Conservation (phyloP, 2,113 vertebrate genomes). For the Paratilapia polleni region DNA sequence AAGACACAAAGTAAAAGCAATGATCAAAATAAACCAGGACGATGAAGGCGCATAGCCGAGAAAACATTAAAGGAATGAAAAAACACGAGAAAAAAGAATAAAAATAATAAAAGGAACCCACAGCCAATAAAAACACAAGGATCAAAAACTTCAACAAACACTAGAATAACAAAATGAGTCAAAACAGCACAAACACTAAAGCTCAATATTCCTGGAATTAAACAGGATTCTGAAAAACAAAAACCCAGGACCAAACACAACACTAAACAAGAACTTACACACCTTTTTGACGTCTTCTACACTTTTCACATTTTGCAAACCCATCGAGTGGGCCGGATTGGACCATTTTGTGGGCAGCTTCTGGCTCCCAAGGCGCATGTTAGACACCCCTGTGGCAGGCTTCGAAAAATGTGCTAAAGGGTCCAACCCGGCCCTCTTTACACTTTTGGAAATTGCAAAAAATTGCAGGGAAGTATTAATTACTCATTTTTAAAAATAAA, state of each 20-base stretch:
- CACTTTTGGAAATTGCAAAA: not conserved
- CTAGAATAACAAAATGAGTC: not conserved
- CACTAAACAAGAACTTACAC: no score
- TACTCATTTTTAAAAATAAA: no score
- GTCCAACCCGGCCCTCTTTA: not conserved
- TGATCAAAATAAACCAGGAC: not conserved
- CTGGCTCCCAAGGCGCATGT: not conserved
- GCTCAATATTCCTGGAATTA: no score
- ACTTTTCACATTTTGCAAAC: not conserved
- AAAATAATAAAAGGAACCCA: not conserved
- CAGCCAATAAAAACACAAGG: rapidly evolving
- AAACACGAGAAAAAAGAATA: not conserved
- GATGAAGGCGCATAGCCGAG: not conserved
- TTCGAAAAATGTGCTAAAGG: not conserved
- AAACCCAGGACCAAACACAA: no score
- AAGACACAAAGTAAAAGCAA: not conserved
- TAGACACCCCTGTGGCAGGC: not conserved
- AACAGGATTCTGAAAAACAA: not conserved
- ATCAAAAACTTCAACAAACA: not conserved
- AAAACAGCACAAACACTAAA: not conserved
- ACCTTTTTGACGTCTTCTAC: no score
- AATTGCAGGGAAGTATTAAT: no score
- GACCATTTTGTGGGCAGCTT: not conserved
- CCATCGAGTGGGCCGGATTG: not conserved
- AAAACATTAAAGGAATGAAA: not conserved